Evolutionary conservation across 2,888 invertebrate genomes (phyloP).

Genomic region (Gastrophysa polygoni): DNA sequence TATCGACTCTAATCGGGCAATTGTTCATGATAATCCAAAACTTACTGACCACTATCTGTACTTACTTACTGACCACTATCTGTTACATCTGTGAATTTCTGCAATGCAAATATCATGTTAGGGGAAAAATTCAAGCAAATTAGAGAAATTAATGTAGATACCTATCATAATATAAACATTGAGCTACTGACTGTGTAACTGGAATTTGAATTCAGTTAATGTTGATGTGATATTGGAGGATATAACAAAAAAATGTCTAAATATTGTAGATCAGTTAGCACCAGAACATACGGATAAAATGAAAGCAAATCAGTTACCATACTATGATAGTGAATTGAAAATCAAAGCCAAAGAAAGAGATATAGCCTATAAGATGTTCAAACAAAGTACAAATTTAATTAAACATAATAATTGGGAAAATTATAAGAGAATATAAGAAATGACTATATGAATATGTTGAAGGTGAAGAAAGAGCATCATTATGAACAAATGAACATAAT

Average conservation of each 20-base stretch:
- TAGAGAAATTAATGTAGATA: no score
- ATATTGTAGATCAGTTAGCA: neutral
- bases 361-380: neutral
- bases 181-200: no score
- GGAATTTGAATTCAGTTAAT: no score
- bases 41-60: neutral
- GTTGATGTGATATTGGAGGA: no score
- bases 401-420: neutral
- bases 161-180: no score
- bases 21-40: constrained; percentile 1
- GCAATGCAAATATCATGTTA: neutral
- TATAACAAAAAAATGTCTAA: neutral
- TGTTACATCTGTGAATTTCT: constrained; percentile 2
- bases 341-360: neutral
- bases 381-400: neutral
- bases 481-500: constrained; percentile 5
- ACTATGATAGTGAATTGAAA: no score
- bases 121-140: constrained; percentile 6
- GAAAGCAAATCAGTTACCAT: neutral
- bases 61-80: no score
- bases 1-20: constrained; percentile 1
- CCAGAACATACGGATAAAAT: neutral
- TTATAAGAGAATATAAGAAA: neutral
- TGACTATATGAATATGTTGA: neutral
- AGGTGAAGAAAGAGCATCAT: neutral